These are phyloP conservation scores for Phymastichus coffea DNA, from an alignment of 1,140 invertebrate species.

Conservation along the genomic window DNA sequence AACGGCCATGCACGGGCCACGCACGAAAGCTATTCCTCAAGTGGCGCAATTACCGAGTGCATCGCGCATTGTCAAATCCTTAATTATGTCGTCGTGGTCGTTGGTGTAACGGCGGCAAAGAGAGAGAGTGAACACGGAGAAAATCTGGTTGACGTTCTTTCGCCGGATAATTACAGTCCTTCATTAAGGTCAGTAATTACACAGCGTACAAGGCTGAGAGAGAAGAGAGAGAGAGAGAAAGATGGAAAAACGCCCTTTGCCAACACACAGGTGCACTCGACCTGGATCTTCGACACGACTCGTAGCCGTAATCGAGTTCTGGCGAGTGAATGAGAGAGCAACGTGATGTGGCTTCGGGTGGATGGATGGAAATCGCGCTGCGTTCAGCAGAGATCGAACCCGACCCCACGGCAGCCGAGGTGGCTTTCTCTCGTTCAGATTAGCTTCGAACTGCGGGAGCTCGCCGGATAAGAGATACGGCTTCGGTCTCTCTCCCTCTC, in stretches of 20 bases:
- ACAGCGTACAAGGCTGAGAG: not conserved
- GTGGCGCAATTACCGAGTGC: slow-evolving; percentile 2
- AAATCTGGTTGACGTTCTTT: not conserved
- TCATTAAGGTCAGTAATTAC: slow-evolving; percentile 20
- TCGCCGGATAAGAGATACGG: not conserved
- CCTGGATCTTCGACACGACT: slow-evolving; percentile 22
- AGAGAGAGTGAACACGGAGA: slow-evolving; percentile 1
- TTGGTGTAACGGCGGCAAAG: not conserved
- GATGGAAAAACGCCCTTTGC: not conserved
- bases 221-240: not conserved
- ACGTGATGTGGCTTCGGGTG: not conserved
- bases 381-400: not conserved
- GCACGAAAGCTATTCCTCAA: slow-evolving; percentile 13
- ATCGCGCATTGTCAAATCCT: slow-evolving; percentile 13
- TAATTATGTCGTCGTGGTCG: slow-evolving; percentile 17
- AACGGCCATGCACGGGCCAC: not conserved
- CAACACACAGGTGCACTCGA: slow-evolving; percentile 14
- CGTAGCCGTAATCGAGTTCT: slow-evolving; percentile 11
- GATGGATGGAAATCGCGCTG: slow-evolving; percentile 14
- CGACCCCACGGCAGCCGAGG: not conserved
- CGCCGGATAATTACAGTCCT: slow-evolving; percentile 7
- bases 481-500: no score
- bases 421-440: no score
- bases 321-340: not conserved
- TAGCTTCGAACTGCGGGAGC: slow-evolving; percentile 2